These are phyloP conservation scores for Octomys mimax DNA, from an alignment of 2,797 vertebrate species.

Conservation along the genomic window DNA sequence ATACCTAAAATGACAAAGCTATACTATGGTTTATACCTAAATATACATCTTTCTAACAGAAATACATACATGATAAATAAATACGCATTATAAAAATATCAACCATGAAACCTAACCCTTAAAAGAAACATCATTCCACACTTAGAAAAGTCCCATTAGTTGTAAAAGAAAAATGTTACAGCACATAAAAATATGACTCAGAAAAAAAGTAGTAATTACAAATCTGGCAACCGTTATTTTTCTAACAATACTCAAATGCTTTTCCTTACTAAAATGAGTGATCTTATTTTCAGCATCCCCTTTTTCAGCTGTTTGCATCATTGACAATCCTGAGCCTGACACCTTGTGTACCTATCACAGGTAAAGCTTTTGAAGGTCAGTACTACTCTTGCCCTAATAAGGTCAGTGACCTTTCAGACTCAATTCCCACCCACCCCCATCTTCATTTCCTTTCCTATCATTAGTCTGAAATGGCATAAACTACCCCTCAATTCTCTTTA, in stretches of 20 bases:
- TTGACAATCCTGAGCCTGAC: conserved; percentile 85
- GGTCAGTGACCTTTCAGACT: conserved; percentile 93
- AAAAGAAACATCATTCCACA: conserved; percentile 34
- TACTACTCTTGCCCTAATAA: conserved; percentile 92
- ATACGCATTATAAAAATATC: neutral
- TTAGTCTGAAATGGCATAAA: conserved; percentile 94
- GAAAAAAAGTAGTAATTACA: neutral
- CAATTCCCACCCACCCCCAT: conserved; percentile 79
- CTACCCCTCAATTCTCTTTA: conserved; percentile 92
- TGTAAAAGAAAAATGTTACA: conserved; percentile 17
- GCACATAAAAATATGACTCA: conserved; percentile 28
- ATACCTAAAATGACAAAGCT: neutral
- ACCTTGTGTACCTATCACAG: conserved; percentile 89
- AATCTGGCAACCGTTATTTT: conserved; percentile 38
- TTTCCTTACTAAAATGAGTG: conserved; percentile 63
- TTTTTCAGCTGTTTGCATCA: conserved; percentile 81
- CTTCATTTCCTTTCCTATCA: conserved; percentile 94
- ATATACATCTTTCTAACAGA: conserved; percentile 16
- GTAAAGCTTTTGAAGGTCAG: conserved; percentile 91
- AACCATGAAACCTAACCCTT: conserved; percentile 52
- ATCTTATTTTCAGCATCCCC: conserved; percentile 83
- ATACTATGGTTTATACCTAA: neutral
- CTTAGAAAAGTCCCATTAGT: conserved; percentile 3
- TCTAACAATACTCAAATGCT: conserved; percentile 56
- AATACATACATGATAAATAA: neutral